Conservation (phyloP, 2,888 invertebrate species). For the Sympetrum striolatum region DNA sequence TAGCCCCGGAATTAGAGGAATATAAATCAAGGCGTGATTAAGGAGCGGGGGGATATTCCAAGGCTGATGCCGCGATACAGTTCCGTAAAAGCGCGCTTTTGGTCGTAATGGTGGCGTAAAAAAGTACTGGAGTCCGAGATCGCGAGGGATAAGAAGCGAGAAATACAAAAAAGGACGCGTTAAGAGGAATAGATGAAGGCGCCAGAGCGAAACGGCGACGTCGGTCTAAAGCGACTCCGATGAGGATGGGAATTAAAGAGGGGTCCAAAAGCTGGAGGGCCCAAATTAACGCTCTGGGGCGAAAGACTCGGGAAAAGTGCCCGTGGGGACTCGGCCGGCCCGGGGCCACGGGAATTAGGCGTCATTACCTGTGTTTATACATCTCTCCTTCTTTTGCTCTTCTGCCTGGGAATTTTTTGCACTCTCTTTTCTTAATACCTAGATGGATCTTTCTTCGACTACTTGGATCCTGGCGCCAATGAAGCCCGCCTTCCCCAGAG, state of each 20-base stretch:
- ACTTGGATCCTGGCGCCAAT: constrained; percentile 5
- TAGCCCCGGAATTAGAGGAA: background rate
- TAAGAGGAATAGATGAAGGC: background rate
- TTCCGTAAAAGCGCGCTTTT: background rate
- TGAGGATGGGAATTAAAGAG: constrained; percentile 16
- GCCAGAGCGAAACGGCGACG: constrained; percentile 24
- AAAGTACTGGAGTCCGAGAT: background rate
- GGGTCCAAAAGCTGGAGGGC: background rate
- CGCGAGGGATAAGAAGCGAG: constrained; percentile 20
- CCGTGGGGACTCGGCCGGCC: background rate
- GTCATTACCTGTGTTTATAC: constrained; percentile 42
- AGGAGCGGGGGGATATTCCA: background rate
- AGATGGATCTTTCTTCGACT: background rate
- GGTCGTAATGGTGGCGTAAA: background rate
- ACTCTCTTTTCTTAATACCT: background rate
- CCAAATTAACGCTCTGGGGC: constrained; percentile 42
- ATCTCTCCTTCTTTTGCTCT: background rate
- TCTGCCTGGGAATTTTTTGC: constrained; percentile 4
- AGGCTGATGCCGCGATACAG: background rate
- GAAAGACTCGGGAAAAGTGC: constrained; percentile 8
- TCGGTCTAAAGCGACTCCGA: background rate
- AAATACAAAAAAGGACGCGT: background rate
- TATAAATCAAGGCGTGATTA: background rate
- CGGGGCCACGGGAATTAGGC: constrained; percentile 22
- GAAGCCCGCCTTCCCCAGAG: background rate